Percentiles rank a stretch among this genome's conserved stretches.
Conservation (phyloP, 2,113 vertebrate species). For the Tiliqua scincoides region DNA sequence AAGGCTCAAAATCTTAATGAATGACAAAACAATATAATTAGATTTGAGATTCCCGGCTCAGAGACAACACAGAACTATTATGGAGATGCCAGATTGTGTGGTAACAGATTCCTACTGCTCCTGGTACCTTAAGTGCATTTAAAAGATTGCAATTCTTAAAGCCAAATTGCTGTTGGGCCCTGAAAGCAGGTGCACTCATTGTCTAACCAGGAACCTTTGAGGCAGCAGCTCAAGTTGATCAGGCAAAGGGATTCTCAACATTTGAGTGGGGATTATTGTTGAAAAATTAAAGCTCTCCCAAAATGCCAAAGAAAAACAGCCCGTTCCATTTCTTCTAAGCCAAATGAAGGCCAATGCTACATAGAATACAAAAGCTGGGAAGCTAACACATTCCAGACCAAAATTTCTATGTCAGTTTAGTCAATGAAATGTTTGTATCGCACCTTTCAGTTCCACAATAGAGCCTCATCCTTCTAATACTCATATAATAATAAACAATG, state of each 20-base stretch:
- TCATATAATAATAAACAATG: too few species aligned
- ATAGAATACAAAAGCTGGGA: neutral
- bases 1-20: slow-evolving; percentile 4
- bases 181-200: slow-evolving; percentile 64
- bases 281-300: slow-evolving; percentile 58
- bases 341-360: neutral
- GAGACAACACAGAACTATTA: slow-evolving; percentile 29
- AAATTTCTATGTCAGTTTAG: neutral
- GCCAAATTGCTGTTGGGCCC: slow-evolving; percentile 58
- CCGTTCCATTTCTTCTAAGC: neutral
- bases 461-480: too few species aligned
- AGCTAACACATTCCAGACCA: neutral
- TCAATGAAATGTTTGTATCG: neutral
- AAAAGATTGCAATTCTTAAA: slow-evolving; percentile 70
- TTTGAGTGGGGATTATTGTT: slow-evolving; percentile 52
- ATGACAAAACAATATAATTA: slow-evolving; percentile 34
- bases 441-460: neutral
- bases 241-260: slow-evolving; percentile 55
- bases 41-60: slow-evolving; percentile 35
- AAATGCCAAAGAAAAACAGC: slow-evolving; percentile 33
- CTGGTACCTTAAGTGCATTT: slow-evolving; percentile 71
- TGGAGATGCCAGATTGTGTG: slow-evolving; percentile 50
- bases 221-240: slow-evolving; percentile 59
- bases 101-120: slow-evolving; percentile 49
- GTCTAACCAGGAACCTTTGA: slow-evolving; percentile 47